Percentiles rank a stretch among this genome's conserved stretches.
These are phyloP conservation scores for Baronia brevicornis DNA, from an alignment of 2,888 invertebrate species.

Conservation along the genomic window DNA sequence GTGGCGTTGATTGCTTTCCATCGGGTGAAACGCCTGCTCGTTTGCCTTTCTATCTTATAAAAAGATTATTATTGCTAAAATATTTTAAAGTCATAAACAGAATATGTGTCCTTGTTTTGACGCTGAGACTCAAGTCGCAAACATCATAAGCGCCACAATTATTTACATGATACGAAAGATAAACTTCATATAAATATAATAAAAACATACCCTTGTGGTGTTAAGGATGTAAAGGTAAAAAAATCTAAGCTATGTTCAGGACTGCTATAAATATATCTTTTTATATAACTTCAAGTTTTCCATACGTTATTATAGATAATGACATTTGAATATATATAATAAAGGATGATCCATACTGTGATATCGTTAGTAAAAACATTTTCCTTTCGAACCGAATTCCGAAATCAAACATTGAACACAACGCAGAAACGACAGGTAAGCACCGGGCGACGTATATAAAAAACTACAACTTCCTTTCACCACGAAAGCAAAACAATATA, in stretches of 20 bases:
- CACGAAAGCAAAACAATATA: background rate
- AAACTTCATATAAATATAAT: conserved; percentile 17
- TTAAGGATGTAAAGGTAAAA: too few species aligned
- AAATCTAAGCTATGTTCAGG: too few species aligned
- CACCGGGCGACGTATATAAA: conserved; percentile 27
- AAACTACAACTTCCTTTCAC: conserved; percentile 9
- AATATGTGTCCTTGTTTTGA: too few species aligned
- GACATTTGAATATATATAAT: background rate
- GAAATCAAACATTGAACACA: conserved; percentile 46
- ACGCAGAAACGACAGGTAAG: conserved; percentile 54
- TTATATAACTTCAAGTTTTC: too few species aligned
- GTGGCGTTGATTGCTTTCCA: too few species aligned
- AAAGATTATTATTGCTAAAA: too few species aligned
- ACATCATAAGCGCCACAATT: too few species aligned
- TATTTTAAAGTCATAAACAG: too few species aligned
- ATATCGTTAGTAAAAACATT: conserved; percentile 12
- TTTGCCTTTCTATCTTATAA: too few species aligned
- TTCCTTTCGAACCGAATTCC: conserved; percentile 29
- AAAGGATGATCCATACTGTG: conserved; percentile 9
- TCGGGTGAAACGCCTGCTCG: too few species aligned
- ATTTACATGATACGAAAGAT: background rate
- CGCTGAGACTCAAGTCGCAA: too few species aligned
- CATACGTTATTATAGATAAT: conserved; percentile 4
- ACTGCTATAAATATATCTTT: too few species aligned
- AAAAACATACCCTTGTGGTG: conserved; percentile 18